These are phyloP conservation scores for Microtus pennsylvanicus DNA, from an alignment of 2,113 vertebrate genomes.

Conservation along the genomic window DNA sequence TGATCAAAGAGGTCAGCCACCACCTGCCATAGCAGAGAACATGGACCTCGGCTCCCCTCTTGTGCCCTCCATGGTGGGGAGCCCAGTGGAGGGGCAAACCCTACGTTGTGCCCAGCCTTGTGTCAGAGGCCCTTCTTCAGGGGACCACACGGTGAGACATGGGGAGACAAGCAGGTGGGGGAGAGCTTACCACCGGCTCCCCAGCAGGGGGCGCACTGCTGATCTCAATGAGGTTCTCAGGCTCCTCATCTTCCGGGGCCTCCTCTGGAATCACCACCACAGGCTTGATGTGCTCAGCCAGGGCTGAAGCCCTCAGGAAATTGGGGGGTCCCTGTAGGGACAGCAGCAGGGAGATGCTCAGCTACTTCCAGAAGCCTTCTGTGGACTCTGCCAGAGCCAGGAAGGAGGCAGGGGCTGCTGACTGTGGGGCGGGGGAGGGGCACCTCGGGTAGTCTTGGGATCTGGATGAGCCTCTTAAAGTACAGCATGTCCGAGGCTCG, in stretches of 20 bases:
- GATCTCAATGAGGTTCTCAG: slow-evolving; percentile 94
- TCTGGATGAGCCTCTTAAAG: slow-evolving; percentile 99
- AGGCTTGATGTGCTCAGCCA: slow-evolving; percentile 97
- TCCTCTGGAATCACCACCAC: slow-evolving; percentile 96
- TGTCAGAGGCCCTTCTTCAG: neutral
- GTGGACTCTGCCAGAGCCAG: neutral
- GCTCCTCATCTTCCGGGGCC: slow-evolving; percentile 94
- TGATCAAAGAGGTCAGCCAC: slow-evolving; percentile 94
- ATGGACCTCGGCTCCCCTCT: accelerated
- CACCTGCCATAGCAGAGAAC: slow-evolving; percentile 75
- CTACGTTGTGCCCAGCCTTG: no score
- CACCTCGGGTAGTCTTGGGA: slow-evolving; percentile 96
- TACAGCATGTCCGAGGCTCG: slow-evolving; percentile 96
- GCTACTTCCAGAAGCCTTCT: neutral
- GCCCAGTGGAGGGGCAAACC: neutral
- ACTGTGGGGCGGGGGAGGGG: accelerated
- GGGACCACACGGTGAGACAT: accelerated
- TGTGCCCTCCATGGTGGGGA: no score
- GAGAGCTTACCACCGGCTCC: slow-evolving; percentile 83
- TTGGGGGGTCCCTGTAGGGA: slow-evolving; percentile 91
- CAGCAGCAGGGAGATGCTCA: neutral
- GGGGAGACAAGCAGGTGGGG: no score
- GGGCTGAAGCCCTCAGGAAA: slow-evolving; percentile 94
- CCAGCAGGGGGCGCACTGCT: slow-evolving; percentile 79
- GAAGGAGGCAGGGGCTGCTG: neutral